A percentile compares a stretch with the other conserved stretches of the same genome.
These are phyloP conservation scores for Actinia equina DNA, from an alignment of 64 coral and sea anemone genomes.

Conservation along the genomic window DNA sequence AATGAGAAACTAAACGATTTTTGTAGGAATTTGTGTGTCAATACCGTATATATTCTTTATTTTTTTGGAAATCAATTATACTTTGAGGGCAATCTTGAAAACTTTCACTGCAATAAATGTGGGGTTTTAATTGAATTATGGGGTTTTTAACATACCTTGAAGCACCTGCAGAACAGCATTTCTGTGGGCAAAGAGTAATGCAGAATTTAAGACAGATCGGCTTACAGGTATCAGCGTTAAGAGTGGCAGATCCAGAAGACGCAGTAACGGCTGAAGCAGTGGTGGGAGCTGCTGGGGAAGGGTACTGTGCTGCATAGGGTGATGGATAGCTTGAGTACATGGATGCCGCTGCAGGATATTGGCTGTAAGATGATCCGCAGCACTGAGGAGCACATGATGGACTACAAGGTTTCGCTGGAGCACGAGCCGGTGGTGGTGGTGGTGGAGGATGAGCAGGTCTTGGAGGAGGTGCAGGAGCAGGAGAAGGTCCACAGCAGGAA, in stretches of 20 bases:
- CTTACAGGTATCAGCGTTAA: conserved; percentile 33
- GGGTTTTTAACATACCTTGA: neutral
- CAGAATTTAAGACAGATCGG: conserved; percentile 90
- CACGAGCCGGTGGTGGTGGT: conserved; percentile 12
- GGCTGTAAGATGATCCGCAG: conserved; percentile 11
- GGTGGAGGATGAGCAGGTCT: conserved; percentile 13
- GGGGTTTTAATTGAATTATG: too few species aligned
- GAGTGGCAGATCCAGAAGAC: conserved; percentile 9
- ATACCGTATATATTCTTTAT: too few species aligned
- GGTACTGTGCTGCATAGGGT: conserved; percentile 26
- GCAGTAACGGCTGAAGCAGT: conserved; percentile 13
- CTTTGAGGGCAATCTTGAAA: too few species aligned
- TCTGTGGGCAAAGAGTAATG: conserved; percentile 72
- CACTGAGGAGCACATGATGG: conserved; percentile 61
- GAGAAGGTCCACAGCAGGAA: conserved; percentile 41
- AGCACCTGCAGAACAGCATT: conserved; percentile 52
- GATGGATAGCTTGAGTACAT: conserved; percentile 50
- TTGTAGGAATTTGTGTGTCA: too few species aligned
- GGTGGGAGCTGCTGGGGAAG: neutral
- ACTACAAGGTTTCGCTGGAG: conserved; percentile 58
- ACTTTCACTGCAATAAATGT: too few species aligned
- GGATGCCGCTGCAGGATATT: neutral
- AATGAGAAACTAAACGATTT: too few species aligned
- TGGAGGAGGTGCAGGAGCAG: conserved; percentile 39
- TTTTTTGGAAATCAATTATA: too few species aligned